Base-by-base conservation (phyloP, 2,888 invertebrate species). In the Ochlodes sylvanus region DNA sequence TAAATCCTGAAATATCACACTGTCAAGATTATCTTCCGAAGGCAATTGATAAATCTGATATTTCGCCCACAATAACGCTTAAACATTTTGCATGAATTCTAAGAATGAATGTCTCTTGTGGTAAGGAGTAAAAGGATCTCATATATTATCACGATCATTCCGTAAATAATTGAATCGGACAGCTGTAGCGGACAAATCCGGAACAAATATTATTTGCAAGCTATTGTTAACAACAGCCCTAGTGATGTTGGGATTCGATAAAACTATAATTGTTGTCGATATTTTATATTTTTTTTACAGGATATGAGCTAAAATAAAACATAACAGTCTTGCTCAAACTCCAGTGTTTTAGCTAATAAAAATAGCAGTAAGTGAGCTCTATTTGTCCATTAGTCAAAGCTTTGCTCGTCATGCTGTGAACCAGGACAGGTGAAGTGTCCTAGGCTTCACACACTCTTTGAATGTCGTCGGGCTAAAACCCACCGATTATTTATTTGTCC, bases 91-190 rank as follows among this genome's bases (percentile, higher is more conserved):
- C 38, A 34, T 52, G 15, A 52, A 38, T 41, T 21, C 27, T 42
- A 42, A 42, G 54, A n/a, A 54, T 42, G 21, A 54, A 54, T 54
- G 15, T 54, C 27, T 42, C 57, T 57, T 17, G 54, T 68, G 41
- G 65, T 14, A 54, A 68, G 62, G 69, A 70, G 68, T 63, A 50
- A 69, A 66, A 63, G 67, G 32, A 62, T 70, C 70, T 76, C 69
- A 72, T 71, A 68, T 71, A 73, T 75, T 73, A 72, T 70, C 71
- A 71, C 75, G 76, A 77, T 76, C 73, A 76, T 75, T 71, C 73
- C 72, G 76, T 79, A 73, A 79, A 82, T 81, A 79, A 82, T 78
- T 77, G 77, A 78, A 78, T 77, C 74, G 62, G 79, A 79, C 78
- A 75, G 75, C 73, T 79, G 70, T 71, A 72, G 70, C 74, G 75